Conservation (phyloP, 2,797 vertebrate species). For the Uromys caudimaculatus region DNA sequence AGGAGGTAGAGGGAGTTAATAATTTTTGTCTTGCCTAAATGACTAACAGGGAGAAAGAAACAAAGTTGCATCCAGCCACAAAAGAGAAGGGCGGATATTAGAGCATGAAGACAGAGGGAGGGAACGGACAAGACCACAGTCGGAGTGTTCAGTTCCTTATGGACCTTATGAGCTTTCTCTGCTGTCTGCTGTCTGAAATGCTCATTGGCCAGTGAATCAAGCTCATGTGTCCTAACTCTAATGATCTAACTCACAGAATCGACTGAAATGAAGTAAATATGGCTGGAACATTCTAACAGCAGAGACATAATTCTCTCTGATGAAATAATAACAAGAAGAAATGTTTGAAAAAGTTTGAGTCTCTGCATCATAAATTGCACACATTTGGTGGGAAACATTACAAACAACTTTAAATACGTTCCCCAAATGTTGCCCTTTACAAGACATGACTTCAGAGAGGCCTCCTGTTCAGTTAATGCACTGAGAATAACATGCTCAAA, state of each 20-base stretch:
- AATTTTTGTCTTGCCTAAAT: background rate
- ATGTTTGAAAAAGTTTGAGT: background rate
- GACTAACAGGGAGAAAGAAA: background rate
- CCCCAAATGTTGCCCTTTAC: background rate
- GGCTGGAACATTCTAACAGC: background rate
- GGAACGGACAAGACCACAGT: background rate
- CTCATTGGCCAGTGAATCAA: background rate
- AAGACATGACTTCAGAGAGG: background rate
- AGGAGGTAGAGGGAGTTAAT: background rate
- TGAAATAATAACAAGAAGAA: background rate
- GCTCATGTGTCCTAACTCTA: background rate
- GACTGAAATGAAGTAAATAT: background rate
- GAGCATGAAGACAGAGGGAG: background rate
- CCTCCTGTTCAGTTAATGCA: constrained; percentile 47
- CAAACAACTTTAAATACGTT: constrained; percentile 67
- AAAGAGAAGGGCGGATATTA: background rate
- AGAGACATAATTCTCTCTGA: background rate
- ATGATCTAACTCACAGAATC: background rate
- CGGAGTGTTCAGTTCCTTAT: background rate
- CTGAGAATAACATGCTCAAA: background rate
- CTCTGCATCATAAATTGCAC: background rate
- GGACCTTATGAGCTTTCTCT: background rate
- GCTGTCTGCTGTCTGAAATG: background rate
- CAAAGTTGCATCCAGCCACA: background rate
- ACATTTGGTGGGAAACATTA: background rate